Percentiles rank a stretch among this genome's conserved stretches.
Evolutionary conservation across 2,113 vertebrate species (phyloP).

Genomic region (Brachypteracias leptosomus): DNA sequence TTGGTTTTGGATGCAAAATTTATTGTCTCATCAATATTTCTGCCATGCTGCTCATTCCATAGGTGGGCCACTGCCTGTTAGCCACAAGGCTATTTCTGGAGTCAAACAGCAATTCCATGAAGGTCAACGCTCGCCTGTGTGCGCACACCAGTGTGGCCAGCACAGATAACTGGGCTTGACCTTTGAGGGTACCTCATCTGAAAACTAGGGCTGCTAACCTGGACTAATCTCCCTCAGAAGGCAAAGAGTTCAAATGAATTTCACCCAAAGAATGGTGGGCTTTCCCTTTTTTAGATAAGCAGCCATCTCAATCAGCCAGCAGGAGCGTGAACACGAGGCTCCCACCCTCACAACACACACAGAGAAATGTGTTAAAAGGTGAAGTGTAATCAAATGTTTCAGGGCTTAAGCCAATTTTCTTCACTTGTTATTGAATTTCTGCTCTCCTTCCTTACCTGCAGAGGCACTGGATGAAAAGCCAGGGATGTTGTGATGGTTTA

Average conservation of each 20-base stretch:
- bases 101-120: not conserved
- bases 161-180: not conserved
- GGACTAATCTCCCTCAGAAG: not conserved
- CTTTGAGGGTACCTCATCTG: too few species aligned
- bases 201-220: not conserved
- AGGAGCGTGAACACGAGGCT: not conserved
- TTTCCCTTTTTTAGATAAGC: not conserved
- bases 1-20: not conserved
- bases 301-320: not conserved
- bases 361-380: not conserved
- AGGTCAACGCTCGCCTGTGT: not conserved
- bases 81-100: slow-evolving; percentile 13
- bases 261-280: not conserved
- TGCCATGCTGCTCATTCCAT: not conserved
- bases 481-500: not conserved
- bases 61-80: not conserved
- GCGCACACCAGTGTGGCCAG: not conserved
- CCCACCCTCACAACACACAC: not conserved
- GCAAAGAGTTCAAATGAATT: not conserved
- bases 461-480: not conserved
- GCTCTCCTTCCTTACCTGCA: not conserved
- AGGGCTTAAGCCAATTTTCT: not conserved
- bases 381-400: not conserved
- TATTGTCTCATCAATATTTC: not conserved
- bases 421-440: not conserved